phyloP scores from a whole-genome alignment of 2,888 invertebrate species.

The Stenchaetothrips biformis region DNA sequence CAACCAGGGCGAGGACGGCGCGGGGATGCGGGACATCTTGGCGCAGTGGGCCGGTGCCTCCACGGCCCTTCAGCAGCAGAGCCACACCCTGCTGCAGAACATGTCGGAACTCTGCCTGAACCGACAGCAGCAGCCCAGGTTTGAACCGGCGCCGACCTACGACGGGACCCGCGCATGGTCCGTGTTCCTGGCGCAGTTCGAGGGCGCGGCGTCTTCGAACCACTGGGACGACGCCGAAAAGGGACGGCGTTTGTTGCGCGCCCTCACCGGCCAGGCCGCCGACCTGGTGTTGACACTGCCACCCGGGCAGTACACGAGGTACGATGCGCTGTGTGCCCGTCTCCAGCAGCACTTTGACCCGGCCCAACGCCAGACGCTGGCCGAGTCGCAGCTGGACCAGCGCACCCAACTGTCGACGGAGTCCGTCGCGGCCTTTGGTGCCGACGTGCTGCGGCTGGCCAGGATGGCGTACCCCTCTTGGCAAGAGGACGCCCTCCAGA shows the following conservation, averaged over 20 bases:
- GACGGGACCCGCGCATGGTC: background rate
- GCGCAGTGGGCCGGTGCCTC: background rate
- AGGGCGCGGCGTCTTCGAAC: background rate
- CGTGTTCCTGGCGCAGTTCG: background rate
- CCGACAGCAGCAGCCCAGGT: background rate
- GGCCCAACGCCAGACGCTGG: background rate
- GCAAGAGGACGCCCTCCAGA: too few species aligned
- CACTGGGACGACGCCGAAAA: background rate
- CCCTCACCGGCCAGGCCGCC: background rate
- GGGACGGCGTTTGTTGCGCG: background rate
- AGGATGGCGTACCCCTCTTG: background rate
- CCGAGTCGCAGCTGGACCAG: background rate
- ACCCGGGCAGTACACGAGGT: background rate
- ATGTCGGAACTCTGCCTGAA: background rate
- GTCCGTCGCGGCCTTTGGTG: background rate
- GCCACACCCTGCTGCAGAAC: background rate
- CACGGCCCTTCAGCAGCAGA: background rate
- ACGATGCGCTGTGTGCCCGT: background rate
- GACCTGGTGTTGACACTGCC: background rate
- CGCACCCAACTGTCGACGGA: background rate
- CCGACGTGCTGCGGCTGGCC: background rate
- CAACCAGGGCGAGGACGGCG: too few species aligned
- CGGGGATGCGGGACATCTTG: background rate
- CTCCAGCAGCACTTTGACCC: constrained; percentile 1
- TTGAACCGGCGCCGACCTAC: background rate